These are phyloP conservation scores for Neopelma chrysocephalum DNA, from an alignment of 2,797 vertebrate genomes.

Conservation along the genomic window DNA sequence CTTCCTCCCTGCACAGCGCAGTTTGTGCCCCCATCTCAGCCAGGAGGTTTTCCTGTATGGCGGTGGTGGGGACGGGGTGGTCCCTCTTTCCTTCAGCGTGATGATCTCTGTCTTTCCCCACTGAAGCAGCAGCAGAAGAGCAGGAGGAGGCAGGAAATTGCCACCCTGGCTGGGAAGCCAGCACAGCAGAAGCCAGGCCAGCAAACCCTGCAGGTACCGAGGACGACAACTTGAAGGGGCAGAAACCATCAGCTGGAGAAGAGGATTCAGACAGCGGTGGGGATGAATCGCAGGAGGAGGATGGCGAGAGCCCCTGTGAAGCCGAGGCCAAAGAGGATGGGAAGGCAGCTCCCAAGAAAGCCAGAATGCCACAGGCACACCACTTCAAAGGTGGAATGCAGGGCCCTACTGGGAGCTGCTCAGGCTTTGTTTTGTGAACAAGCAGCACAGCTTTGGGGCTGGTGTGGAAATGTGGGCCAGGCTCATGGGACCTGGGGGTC, in stretches of 20 bases:
- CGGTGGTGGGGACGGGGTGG: not conserved
- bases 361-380: not conserved
- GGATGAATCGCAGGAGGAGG: not conserved
- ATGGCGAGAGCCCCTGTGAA: not conserved
- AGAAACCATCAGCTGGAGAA: not conserved
- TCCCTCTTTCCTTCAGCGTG: not conserved
- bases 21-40: not conserved
- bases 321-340: not conserved
- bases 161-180: conserved; percentile 14
- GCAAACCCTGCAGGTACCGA: not conserved
- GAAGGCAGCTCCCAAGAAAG: conserved; percentile 8
- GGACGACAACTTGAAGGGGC: not conserved
- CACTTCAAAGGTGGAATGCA: conserved; percentile 77
- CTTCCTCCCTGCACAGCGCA: fast-evolving
- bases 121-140: not conserved
- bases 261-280: not conserved
- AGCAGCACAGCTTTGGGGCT: not conserved
- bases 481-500: not conserved
- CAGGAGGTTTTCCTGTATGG: not conserved
- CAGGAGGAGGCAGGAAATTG: not conserved
- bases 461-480: fast-evolving
- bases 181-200: not conserved
- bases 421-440: not conserved
- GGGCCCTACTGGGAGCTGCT: not conserved
- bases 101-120: not conserved